These are phyloP conservation scores for Suncus etruscus DNA, from an alignment of 2,113 vertebrate species.

Conservation along the genomic window DNA sequence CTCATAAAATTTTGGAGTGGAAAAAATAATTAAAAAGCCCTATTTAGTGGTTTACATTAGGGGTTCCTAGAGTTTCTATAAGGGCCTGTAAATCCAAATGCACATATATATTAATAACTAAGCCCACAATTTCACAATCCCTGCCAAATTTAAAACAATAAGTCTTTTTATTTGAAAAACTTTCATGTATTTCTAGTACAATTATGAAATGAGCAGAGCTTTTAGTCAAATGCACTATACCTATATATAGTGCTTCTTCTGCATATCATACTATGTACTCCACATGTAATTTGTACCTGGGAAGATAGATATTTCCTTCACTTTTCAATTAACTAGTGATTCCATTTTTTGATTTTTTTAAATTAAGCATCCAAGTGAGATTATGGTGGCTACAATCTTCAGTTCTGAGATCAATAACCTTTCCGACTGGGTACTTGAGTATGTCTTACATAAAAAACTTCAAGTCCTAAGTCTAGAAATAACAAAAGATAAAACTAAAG, in stretches of 20 bases:
- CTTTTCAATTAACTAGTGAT: constrained; percentile 41
- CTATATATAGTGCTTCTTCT: neutral
- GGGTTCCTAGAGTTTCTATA: neutral
- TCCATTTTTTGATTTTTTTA: neutral
- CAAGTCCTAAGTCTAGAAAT: constrained; percentile 11
- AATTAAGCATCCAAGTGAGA: constrained; percentile 44
- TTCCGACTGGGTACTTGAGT: neutral
- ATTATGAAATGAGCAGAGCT: neutral
- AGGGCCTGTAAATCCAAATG: constrained; percentile 12
- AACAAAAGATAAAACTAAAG: constrained; percentile 27
- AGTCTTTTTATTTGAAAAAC: constrained; percentile 44
- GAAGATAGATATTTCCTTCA: neutral
- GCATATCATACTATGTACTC: neutral
- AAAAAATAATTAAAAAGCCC: constrained; percentile 19
- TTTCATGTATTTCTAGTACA: too few relatives aligned
- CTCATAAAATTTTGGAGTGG: neutral
- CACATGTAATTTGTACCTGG: neutral
- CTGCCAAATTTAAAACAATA: constrained; percentile 8
- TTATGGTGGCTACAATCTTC: constrained; percentile 31
- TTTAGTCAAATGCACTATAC: neutral
- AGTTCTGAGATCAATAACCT: constrained; percentile 20
- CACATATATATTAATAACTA: constrained; percentile 41
- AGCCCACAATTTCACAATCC: neutral
- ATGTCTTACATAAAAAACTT: neutral
- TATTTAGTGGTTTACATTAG: constrained; percentile 26